These are phyloP conservation scores for Ammodytes dubius DNA, from an alignment of 2,113 vertebrate genomes.

Conservation along the genomic window DNA sequence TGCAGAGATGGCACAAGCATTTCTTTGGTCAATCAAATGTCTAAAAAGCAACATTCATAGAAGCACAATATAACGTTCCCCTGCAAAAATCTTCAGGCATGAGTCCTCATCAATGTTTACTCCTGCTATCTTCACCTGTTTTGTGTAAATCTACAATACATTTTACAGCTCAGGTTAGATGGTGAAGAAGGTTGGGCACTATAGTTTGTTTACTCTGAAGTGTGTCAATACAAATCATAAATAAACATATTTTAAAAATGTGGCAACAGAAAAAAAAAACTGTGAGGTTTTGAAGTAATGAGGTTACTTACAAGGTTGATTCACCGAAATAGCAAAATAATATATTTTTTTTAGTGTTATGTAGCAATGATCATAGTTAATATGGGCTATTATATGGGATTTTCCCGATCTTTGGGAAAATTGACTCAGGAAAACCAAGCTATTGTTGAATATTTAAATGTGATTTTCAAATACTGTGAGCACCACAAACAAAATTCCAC, in stretches of 20 bases:
- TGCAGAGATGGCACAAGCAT: neutral
- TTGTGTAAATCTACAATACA: neutral
- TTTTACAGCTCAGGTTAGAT: neutral
- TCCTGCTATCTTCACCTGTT: neutral
- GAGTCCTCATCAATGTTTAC: neutral
- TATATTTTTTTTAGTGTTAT: neutral
- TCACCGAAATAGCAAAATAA: constrained; percentile 12
- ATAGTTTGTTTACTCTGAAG: neutral
- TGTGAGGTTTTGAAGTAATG: neutral
- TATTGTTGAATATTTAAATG: neutral
- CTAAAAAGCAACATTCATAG: neutral
- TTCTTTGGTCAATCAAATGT: constrained; percentile 9
- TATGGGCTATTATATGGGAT: neutral
- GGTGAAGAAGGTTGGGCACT: neutral
- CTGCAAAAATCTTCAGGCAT: neutral
- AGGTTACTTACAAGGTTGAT: neutral
- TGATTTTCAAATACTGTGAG: neutral
- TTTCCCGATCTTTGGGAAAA: neutral
- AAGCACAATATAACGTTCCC: neutral
- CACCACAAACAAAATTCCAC: neutral
- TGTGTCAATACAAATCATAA: neutral
- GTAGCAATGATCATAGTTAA: neutral
- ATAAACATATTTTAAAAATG: neutral
- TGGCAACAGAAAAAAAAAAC: neutral
- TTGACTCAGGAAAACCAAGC: constrained; percentile 3